Evolutionary conservation across 2,113 vertebrate species (phyloP), one percentile per base, ranked within the genome.

Genomic region (Ibidorhyncha struthersii): DNA sequence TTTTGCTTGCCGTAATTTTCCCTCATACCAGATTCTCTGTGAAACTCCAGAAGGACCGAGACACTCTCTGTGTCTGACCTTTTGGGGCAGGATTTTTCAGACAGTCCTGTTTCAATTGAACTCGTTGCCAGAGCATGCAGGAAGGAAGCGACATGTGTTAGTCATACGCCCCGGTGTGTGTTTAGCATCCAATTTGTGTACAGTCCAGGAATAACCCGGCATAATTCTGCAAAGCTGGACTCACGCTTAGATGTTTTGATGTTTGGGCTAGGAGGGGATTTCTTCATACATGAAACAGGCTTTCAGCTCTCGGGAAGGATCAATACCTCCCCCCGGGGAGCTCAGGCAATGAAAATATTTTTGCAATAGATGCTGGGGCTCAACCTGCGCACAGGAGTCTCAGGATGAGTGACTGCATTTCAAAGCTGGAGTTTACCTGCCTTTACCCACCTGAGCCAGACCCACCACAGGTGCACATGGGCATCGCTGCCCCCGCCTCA

Each of bases 71-170:
- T 67, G 86, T 88, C 84, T 96, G 97, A 96, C 95, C 97, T 96
- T 97, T 97, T 6, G 16, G 94, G 90, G 93, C 91, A 97, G 69
- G 82, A 92, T 95, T 95, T 96, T 97, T 96, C 96, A 97, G 96
- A 94, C 96, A 92, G 96, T 86, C 78, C 89, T 70, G 58, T 92
- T 97, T 94, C 93, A 90, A 95, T 90, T 94, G 93, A 98, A 97
- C 93, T 94, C 2, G 3, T 55, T 97, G 97, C 96, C 96, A 95
- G 96, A 85, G 78, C 94, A 89, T 96, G 83, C 94, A 96, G 96
- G 96, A 98, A 98, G 98, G 98, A 98, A 98, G 97, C 65, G 70
- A 96, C 97, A 97, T 98, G 98, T 98, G 98, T 98, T 98, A 89
- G 97, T 98, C 93, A 93, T 97, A 96, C 86, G 58, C 92, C 88